Evolutionary conservation across 2,888 invertebrate genomes (phyloP), one percentile per base, ranked within the genome.

Genomic region (Diarsia brunnea): DNA sequence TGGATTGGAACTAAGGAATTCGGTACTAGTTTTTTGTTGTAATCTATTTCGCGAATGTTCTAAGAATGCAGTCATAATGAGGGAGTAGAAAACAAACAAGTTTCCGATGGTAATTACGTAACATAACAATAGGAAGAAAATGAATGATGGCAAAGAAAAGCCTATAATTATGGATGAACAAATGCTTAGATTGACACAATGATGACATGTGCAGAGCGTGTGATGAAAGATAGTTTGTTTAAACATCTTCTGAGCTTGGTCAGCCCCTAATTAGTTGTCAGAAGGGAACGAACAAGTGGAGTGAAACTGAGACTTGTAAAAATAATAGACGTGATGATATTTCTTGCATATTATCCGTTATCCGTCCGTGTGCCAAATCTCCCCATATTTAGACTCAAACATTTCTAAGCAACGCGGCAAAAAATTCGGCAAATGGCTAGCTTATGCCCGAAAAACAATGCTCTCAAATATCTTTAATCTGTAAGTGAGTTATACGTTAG

Each of bases 71-170:
- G 16, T 55, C 68, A 73, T 68, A 81, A 81, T 78, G 64, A 73
- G 24, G 73, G 53, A 73, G 63, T 77, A 58, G 77, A 74, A 76
- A 74, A 84, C 60, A 64, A 75, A 73, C 72, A 61, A 64, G 64
- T 70, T 73, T 78, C 69, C 63, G 53, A 67, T 63, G 60, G 55
- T 81, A 73, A 77, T 81, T 81, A 74, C 4, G 61, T 79, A 75
- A 73, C 69, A 49, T 76, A 73, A 84, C 75, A 75, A 84, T 73
- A 70, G 76, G 61, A 87, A 79, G 78, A 73, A 75, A 80, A 81
- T 60, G 0, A 63, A 81, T 70, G 63, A 67, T 58, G 66, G 64
- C 16, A 53, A 51, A 64, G 79, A 64, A 79, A 79, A 73, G 63
- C 12, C 49, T 72, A 67, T 82, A 60, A 75, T 75, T 76, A 75